Base-by-base conservation (phyloP, 1,140 invertebrate genomes). In the Spodoptera frugiperda region DNA sequence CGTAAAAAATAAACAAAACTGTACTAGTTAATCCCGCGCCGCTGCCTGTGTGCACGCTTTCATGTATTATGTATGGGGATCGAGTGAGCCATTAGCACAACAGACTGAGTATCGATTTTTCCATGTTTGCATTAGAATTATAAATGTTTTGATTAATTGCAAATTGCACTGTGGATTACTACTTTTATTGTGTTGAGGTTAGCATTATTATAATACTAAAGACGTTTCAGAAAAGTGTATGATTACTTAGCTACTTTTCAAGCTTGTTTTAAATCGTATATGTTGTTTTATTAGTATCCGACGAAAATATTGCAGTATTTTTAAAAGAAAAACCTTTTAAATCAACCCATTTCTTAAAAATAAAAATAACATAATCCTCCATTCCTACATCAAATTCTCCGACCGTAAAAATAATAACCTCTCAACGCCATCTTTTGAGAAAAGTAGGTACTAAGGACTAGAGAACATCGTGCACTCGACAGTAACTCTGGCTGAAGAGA, bases 401-500 rank as follows among this genome's bases (percentile, higher is more conserved):
- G 8, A 39, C 33, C 6, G 33, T 39, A 39, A 39, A 17, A 59
- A 33, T 59, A 59, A 33, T 17, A 61, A 12, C 21, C 17, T 53
- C 10, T 30, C 2, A 39, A 61, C 14, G 10, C 15, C n/a, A 44
- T 61, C 57, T 61, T 61, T 61, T n/a, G 39, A 44, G 33, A 12
- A 61, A 59, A 44, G 33, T 39, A 39, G 33, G 33, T 39, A 44
- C 11, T 44, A 30, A 30, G 15, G 12, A 14, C 6, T 39, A 15
- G 30, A 14, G 25, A 59, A 39, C 57, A 59, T 39, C 30, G 57
- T 14, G 25, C 57, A 59, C 57, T 59, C 30, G 30, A 59, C 57
- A 30, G 17, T 39, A 33, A 61, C 57, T 61, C 33, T 30, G 17
- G 15, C 33, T 61, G 57, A 10, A 61, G 57, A 61, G 57, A 61